Evolutionary conservation across 2,888 invertebrate genomes (phyloP).

Genomic region (Ichneumoninae sp.): DNA sequence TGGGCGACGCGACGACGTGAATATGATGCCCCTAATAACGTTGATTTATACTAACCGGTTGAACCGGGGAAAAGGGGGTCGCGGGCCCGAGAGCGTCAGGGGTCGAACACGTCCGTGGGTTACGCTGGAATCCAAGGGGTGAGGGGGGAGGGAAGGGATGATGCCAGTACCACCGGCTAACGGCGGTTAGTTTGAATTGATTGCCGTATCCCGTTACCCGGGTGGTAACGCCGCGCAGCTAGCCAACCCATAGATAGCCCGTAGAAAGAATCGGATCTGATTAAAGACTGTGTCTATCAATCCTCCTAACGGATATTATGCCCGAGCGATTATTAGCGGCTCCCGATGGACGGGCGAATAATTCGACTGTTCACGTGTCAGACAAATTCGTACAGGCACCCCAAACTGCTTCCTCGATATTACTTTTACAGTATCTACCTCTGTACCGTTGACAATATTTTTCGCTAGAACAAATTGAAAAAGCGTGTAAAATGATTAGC

Average conservation of each 20-base stretch:
- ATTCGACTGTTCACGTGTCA: conserved; percentile 1
- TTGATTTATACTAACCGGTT: conserved; percentile 82
- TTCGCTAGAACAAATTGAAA: too few species aligned
- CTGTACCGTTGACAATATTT: too few species aligned
- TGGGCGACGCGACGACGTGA: conserved; percentile 69
- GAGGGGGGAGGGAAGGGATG: conserved; percentile 35
- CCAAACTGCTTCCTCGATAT: not conserved
- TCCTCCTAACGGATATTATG: conserved; percentile 51
- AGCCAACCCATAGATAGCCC: conserved; percentile 62
- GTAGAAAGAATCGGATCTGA: conserved; percentile 53
- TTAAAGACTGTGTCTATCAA: conserved; percentile 64
- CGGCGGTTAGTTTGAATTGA: conserved; percentile 83
- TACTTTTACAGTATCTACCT: too few species aligned
- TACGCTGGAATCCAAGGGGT: conserved; percentile 69
- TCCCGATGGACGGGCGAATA: not conserved
- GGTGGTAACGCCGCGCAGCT: conserved; percentile 36
- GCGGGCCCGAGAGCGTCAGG: conserved; percentile 67
- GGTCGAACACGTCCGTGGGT: conserved; percentile 73
- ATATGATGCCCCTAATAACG: conserved; percentile 83
- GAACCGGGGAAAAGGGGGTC: conserved; percentile 71
- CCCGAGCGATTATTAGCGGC: conserved; percentile 15
- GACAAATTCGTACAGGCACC: not conserved
- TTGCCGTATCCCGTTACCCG: conserved; percentile 83
- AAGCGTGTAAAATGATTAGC: too few species aligned
- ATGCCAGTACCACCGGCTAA: not conserved